Evolutionary conservation across 2,888 invertebrate species (phyloP).

Genomic region (Dryocosmus kuriphilus): DNA sequence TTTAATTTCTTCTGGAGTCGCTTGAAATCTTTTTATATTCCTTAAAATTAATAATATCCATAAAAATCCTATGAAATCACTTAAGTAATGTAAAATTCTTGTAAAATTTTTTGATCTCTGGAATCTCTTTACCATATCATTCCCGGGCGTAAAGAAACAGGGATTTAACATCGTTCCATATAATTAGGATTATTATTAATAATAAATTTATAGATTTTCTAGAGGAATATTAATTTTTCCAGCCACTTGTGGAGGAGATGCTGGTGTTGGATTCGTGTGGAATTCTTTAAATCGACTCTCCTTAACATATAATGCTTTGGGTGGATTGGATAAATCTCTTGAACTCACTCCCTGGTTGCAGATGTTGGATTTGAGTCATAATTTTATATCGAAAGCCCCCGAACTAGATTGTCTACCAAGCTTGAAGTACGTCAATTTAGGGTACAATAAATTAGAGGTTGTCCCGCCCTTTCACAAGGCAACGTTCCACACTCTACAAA

Average conservation of each 20-base stretch:
- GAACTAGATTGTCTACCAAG: constrained; percentile 81
- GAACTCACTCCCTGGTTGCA: constrained; percentile 82
- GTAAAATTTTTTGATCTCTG: no score
- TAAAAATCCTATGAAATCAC: no score
- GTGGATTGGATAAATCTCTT: constrained; percentile 80
- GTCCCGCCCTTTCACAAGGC: constrained; percentile 81
- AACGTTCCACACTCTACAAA: constrained; percentile 79
- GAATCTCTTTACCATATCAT: no score
- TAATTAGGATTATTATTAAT: constrained; percentile 71
- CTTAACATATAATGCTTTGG: constrained; percentile 81
- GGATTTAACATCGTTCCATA: no score
- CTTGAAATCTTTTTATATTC: no score
- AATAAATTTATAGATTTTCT: constrained; percentile 37
- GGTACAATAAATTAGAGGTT: constrained; percentile 81
- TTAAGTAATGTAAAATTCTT: no score
- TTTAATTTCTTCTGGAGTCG: no score
- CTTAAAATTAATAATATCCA: no score
- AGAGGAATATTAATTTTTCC: constrained; percentile 70
- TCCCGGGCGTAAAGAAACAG: no score
- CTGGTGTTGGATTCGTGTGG: constrained; percentile 82
- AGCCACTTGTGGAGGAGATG: constrained; percentile 81
- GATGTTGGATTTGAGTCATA: constrained; percentile 83
- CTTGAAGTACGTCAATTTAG: constrained; percentile 82
- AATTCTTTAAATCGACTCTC: constrained; percentile 80
- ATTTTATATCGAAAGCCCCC: constrained; percentile 79